phyloP scores from a whole-genome alignment of 2,888 invertebrate genomes.

The Agrotis puta region DNA sequence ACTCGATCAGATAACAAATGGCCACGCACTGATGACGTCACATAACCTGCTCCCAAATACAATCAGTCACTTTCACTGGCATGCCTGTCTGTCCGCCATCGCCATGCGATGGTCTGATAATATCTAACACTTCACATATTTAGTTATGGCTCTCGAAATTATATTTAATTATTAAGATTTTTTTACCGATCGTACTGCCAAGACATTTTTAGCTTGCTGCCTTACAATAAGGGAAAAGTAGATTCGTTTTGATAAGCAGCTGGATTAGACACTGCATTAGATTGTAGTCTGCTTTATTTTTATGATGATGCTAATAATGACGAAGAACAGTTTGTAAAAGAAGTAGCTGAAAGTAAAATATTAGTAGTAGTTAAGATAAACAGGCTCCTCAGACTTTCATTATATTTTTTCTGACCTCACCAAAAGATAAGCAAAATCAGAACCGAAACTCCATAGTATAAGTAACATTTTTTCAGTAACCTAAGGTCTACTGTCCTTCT shows the following conservation, averaged over 20 bases:
- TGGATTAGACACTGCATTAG: neutral
- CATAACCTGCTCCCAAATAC: constrained; percentile 82
- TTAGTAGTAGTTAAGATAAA: too few relatives aligned
- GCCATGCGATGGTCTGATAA: constrained; percentile 61
- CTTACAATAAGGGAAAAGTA: neutral
- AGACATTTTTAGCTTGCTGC: neutral
- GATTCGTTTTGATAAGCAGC: neutral
- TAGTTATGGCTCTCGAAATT: constrained; percentile 20
- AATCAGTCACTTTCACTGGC: constrained; percentile 87
- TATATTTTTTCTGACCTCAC: too few relatives aligned
- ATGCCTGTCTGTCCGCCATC: constrained; percentile 73
- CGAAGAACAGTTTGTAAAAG: neutral
- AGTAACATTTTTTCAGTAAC: too few relatives aligned
- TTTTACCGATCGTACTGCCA: constrained; percentile 4
- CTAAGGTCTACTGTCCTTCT: too few relatives aligned
- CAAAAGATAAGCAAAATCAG: neutral
- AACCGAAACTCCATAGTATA: too few relatives aligned
- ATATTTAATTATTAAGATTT: constrained; percentile 3
- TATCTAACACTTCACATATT: constrained; percentile 59
- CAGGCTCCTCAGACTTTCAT: too few relatives aligned
- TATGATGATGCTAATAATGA: neutral
- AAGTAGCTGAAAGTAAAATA: too few relatives aligned
- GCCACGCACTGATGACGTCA: constrained; percentile 78
- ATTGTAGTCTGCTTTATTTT: neutral
- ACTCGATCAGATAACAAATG: constrained; percentile 62